phyloP scores from a whole-genome alignment of 2,888 invertebrate species.

The Entomobrya proxima region DNA sequence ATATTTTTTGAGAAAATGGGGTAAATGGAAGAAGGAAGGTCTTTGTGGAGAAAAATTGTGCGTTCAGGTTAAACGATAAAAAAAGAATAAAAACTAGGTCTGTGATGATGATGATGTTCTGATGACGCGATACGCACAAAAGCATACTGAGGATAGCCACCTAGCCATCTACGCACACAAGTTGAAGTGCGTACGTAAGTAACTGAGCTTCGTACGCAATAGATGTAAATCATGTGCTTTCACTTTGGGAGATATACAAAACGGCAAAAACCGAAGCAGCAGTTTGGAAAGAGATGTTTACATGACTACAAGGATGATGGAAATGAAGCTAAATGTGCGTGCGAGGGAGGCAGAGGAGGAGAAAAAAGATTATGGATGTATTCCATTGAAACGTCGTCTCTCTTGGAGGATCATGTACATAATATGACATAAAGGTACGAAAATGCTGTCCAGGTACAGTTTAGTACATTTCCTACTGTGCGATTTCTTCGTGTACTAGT shows the following conservation, averaged over 20 bases:
- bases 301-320: too few relatives aligned
- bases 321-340: constrained; percentile 2
- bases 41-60: constrained; percentile 21
- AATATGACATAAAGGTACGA: background rate
- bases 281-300: background rate
- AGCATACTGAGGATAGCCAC: background rate
- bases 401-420: background rate
- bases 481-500: too few relatives aligned
- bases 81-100: constrained; percentile 14
- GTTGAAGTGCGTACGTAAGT: constrained; percentile 33
- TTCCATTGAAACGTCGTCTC: constrained; percentile 25
- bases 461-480: too few relatives aligned
- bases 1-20: background rate
- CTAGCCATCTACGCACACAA: background rate
- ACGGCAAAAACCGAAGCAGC: background rate
- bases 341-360: background rate
- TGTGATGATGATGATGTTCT: background rate
- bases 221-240: constrained; percentile 34
- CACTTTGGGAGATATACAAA: background rate
- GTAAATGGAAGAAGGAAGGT: background rate
- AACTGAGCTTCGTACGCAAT: constrained; percentile 17
- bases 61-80: background rate
- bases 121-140: constrained; percentile 35
- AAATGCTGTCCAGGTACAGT: too few relatives aligned
- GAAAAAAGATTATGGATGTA: constrained; percentile 4